Evolutionary conservation across 2,113 vertebrate species (phyloP), one percentile per base, ranked within the genome.

Genomic region (Ia io): DNA sequence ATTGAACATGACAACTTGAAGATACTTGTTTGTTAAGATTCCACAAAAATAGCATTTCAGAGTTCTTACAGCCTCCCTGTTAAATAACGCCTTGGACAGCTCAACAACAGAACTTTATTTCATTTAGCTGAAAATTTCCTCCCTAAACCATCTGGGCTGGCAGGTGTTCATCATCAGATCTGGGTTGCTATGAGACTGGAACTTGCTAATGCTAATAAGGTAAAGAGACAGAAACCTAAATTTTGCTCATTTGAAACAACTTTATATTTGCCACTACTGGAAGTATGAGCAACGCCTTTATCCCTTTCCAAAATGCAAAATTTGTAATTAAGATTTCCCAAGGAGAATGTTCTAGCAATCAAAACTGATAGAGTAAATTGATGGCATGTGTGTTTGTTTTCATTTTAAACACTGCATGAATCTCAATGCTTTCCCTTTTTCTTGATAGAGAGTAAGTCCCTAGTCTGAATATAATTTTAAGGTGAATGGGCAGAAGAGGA

Each of bases 141-240:
- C 49, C 89, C 85, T 85, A 97, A 97, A 97, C 98, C 98, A 98
- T 98, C 97, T 98, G 98, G 97, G 95, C 90, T 98, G 97, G 97
- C 98, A 98, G 98, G 98, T 98, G 98, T 98, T 98, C 97, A 97
- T 98, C 97, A 98, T 96, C 97, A 98, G 92, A 98, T 97, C 95
- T 95, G 95, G 63, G 97, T 98, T 98, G 98, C 98, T 98, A 98
- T 95, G 98, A 98, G 94, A 98, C 97, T 94, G 86, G 88, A 97
- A 78, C 91, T 95, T 95, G 77, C 97, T 97, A 97, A 98, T 98
- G 95, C 85, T 98, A 98, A 98, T 98, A 98, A 98, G 90, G 79
- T 95, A 84, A 3, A 17, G 86, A 97, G 95, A 79, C 93, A 80
- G 95, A 97, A 96, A 56, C 93, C 94, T 88, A 63, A 94, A 13